phyloP scores from a whole-genome alignment of 2,797 vertebrate species.

The Dipus sagitta region DNA sequence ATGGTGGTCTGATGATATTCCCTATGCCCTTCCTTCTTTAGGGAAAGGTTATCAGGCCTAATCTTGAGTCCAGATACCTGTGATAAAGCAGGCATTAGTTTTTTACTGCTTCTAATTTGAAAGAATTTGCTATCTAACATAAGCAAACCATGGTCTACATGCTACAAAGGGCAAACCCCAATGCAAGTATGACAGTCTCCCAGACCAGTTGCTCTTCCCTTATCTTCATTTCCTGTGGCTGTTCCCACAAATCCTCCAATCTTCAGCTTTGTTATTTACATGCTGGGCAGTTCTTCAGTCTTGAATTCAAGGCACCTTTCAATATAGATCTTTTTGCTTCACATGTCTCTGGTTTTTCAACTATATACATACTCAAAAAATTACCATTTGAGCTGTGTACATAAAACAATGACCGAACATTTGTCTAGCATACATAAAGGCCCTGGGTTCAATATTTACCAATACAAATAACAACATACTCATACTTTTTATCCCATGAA shows the following conservation, averaged over 20 bases:
- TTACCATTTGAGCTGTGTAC: not conserved
- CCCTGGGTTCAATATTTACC: too few relatives aligned
- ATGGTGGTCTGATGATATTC: too few relatives aligned
- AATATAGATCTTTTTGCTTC: not conserved
- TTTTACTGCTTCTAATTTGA: too few relatives aligned
- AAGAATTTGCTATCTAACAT: not conserved
- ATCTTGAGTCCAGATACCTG: too few relatives aligned
- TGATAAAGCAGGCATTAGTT: too few relatives aligned
- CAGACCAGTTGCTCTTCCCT: not conserved
- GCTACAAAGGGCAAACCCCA: not conserved
- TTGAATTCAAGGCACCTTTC: not conserved
- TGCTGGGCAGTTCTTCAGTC: not conserved
- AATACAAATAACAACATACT: too few relatives aligned
- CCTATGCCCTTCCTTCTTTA: too few relatives aligned
- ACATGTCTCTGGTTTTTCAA: not conserved
- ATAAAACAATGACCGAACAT: not conserved
- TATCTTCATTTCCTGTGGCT: not conserved
- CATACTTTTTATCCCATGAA: not conserved
- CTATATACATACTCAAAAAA: not conserved
- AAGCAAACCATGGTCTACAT: not conserved
- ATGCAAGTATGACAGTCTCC: not conserved
- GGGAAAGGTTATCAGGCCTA: too few relatives aligned
- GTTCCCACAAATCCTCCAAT: not conserved
- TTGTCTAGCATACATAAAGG: not conserved
- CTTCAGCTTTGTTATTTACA: not conserved